Evolutionary conservation across 2,113 vertebrate genomes (phyloP).

Genomic region (Prinia subflava): DNA sequence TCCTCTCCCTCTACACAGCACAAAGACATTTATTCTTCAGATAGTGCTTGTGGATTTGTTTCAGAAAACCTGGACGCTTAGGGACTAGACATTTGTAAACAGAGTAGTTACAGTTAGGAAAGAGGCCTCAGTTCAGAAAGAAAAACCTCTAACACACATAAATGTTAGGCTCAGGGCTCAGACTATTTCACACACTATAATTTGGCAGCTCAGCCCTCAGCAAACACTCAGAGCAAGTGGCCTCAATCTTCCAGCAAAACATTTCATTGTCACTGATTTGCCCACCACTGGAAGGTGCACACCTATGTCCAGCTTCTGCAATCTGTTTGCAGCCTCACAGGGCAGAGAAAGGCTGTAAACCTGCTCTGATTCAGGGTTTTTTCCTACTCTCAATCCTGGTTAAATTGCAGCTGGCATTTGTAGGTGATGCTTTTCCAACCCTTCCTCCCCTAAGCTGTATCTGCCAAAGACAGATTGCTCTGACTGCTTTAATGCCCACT

Average conservation of each 20-base stretch:
- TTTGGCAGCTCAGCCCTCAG: not conserved
- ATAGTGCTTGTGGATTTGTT: not conserved
- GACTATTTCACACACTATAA: not conserved
- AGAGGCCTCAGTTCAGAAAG: not conserved
- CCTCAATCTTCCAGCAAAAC: not conserved
- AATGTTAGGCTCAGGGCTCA: not conserved
- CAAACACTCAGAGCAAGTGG: not conserved
- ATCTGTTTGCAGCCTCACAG: not conserved
- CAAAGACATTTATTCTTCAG: not conserved
- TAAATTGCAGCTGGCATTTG: not conserved
- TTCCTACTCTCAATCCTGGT: not conserved
- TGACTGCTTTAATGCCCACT: not conserved
- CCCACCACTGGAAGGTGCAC: not conserved
- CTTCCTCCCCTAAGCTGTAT: not conserved
- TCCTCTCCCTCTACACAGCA: not conserved
- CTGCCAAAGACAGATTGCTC: not conserved
- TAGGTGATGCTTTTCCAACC: not conserved
- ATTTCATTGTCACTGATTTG: not conserved
- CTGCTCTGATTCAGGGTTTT: not conserved
- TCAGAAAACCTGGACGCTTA: not conserved
- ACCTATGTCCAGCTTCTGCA: not conserved
- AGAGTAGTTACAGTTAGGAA: not conserved
- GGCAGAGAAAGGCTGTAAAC: not conserved
- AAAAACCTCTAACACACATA: not conserved
- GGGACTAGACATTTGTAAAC: not conserved